Base-by-base conservation (phyloP, 2,113 vertebrate genomes). In the Tonatia bakeri region DNA sequence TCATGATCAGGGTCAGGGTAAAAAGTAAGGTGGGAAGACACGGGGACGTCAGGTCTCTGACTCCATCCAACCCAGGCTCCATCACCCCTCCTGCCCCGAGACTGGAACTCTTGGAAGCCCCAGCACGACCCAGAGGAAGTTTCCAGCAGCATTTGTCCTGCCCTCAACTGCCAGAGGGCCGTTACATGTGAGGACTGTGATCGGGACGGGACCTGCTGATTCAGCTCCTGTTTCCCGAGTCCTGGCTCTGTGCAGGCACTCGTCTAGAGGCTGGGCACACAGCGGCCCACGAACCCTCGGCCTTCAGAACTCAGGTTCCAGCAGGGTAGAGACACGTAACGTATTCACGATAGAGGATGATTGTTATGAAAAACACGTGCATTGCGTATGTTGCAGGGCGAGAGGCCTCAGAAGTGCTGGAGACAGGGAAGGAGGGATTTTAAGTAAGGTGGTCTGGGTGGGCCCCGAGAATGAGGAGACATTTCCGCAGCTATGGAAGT, bases 291-390 rank as follows among this genome's bases (percentile, higher is more conserved):
- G 10, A 47, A 59, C 16, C 0, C 56, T 61, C 52, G 6, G 65
- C 54, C 56, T 13, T 31, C 20, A 20, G 84, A 28, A 1, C 24
- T 43, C 8, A 10, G 2, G 24, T 22, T 65, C 45, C 2, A 38
- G 40, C 13, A 64, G 31, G n/a, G 1, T n/a, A 1, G 87, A 79
- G 20, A 52, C 75, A 70, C 11, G 33, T 38, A 40, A 43, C 15
- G 3, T 3, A 80, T 38, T 17, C 6, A 2, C 5, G 19, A 12
- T 33, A 33, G 54, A 33, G 24, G 33, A 43, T 3, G 36, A 36
- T 73, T 0, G 5, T 8, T 20, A 15, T 3, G 40, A 47, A 72
- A 56, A 70, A 43, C n/a, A n/a, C 0, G 5, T 2, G 13, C 15
- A 20, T 31, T 20, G 24, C 38, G 1, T 0, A 7, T 10, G 52